Conservation (phyloP, 2,888 invertebrate genomes). For the Tortricodes alternella region DNA sequence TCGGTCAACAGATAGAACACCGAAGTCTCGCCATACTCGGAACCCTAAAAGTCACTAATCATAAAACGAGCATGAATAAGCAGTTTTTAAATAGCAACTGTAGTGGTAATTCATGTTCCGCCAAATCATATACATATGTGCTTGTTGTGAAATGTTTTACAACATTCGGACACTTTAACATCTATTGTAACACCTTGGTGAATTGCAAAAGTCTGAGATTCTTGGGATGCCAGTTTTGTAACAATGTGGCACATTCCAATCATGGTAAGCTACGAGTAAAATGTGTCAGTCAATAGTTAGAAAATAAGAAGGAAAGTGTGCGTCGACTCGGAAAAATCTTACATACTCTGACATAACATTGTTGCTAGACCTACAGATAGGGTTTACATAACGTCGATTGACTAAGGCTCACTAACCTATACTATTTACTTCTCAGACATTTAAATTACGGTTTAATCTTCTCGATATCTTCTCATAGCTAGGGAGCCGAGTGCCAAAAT, state of each 20-base stretch:
- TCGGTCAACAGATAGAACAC: no score
- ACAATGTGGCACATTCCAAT: neutral
- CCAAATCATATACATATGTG: neutral
- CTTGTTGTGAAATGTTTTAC: constrained; percentile 19
- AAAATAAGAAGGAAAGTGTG: neutral
- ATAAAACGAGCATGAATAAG: neutral
- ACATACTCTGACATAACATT: constrained; percentile 16
- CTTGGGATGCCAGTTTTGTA: neutral
- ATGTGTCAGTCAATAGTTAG: neutral
- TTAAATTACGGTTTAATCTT: neutral
- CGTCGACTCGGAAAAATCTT: constrained; percentile 6
- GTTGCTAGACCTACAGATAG: neutral
- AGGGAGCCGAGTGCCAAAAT: no score
- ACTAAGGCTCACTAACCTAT: neutral
- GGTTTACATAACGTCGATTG: constrained; percentile 10
- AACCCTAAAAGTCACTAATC: neutral
- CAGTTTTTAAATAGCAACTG: constrained; percentile 1
- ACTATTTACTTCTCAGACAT: neutral
- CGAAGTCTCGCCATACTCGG: no score
- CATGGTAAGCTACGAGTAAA: neutral
- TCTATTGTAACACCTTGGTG: constrained; percentile 5
- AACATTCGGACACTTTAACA: constrained; percentile 10
- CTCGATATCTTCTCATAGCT: neutral
- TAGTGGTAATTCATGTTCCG: constrained; percentile 11
- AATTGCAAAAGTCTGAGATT: constrained; percentile 4